A percentile compares a stretch with the other conserved stretches of the same genome.
phyloP scores from a whole-genome alignment of 2,113 vertebrate species.

The Sinosuthora webbiana region DNA sequence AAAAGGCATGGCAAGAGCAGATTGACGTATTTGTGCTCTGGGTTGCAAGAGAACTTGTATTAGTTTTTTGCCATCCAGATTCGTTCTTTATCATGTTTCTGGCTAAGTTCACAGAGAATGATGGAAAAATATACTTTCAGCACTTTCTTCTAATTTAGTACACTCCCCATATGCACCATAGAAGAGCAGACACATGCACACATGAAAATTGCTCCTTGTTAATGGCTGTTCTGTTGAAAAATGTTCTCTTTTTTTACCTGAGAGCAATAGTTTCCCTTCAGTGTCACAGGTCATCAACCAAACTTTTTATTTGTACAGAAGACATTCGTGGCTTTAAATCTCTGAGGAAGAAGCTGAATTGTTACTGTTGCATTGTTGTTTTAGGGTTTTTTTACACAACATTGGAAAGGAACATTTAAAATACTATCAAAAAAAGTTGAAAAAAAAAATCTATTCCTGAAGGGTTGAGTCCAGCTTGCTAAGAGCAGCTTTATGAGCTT shows the following conservation, averaged over 20 bases:
- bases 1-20: not conserved
- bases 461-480: not conserved
- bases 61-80: not conserved
- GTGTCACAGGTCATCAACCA: not conserved
- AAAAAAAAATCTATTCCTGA: not conserved
- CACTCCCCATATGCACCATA: not conserved
- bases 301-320: conserved; percentile 6
- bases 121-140: not conserved
- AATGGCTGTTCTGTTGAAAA: not conserved
- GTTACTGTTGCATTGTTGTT: too few relatives aligned
- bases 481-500: not conserved
- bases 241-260: not conserved
- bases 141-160: not conserved
- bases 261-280: conserved; percentile 11
- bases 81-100: not conserved
- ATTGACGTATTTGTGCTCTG: not conserved
- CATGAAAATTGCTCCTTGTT: not conserved
- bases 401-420: not conserved
- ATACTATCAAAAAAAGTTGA: not conserved
- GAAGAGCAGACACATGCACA: not conserved
- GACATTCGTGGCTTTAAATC: not conserved
- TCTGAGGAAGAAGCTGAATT: not conserved
- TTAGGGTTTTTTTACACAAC: not conserved
- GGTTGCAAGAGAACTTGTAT: not conserved
- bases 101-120: not conserved